A percentile compares a stretch with the other conserved stretches of the same genome.
phyloP scores from a whole-genome alignment of 2,797 vertebrate species.

The Perodicticus potto region DNA sequence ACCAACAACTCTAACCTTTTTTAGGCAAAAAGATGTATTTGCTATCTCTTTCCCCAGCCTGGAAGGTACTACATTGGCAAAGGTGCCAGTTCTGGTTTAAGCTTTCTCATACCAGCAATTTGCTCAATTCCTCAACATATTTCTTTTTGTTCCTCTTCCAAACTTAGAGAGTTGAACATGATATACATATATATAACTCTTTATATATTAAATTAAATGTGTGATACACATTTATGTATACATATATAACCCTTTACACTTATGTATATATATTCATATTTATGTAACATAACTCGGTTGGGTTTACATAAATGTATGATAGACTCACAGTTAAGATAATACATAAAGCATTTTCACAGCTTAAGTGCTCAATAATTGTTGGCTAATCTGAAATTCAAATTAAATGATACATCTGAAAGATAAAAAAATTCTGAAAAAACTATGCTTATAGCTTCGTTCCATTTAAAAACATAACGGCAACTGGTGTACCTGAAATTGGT shows the following conservation, averaged over 20 bases:
- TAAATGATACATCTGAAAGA: background rate
- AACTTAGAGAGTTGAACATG: conserved; percentile 23
- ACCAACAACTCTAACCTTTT: conserved; percentile 6
- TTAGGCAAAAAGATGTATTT: background rate
- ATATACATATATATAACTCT: background rate
- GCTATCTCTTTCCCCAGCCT: background rate
- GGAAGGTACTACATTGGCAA: background rate
- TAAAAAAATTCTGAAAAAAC: background rate
- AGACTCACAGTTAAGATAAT: background rate
- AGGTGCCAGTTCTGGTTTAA: background rate
- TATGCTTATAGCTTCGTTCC: background rate
- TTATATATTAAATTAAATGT: background rate
- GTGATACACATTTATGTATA: background rate
- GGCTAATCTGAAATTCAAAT: background rate
- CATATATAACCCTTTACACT: background rate
- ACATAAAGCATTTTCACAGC: conserved; percentile 13
- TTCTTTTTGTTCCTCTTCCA: background rate
- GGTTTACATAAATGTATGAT: background rate
- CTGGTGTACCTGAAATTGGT: background rate
- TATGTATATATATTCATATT: background rate
- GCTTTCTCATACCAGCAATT: background rate
- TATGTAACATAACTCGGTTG: background rate
- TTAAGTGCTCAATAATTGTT: background rate
- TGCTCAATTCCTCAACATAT: background rate
- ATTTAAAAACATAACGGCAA: conserved; percentile 34